These are phyloP conservation scores for Carlito syrichta DNA, from an alignment of 2,113 vertebrate genomes.

Conservation along the genomic window DNA sequence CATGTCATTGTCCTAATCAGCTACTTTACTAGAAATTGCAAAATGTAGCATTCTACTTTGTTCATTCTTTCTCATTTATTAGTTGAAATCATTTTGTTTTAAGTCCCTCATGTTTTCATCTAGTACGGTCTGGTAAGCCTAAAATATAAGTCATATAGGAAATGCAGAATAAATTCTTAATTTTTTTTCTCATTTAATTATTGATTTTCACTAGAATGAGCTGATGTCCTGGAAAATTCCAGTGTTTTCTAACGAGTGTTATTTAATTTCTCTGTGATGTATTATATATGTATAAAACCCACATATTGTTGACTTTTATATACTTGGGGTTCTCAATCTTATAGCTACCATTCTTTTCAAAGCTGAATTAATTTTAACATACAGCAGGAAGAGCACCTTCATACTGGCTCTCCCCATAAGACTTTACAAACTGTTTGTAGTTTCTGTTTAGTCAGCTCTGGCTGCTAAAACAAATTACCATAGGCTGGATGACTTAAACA, in stretches of 20 bases:
- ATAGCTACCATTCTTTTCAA: background rate
- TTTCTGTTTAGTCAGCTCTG: background rate
- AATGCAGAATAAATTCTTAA: background rate
- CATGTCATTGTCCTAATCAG: background rate
- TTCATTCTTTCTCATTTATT: background rate
- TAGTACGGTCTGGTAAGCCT: background rate
- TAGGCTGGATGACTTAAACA: background rate
- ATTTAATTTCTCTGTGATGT: background rate
- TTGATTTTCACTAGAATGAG: background rate
- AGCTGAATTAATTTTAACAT: background rate
- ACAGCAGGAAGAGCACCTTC: background rate
- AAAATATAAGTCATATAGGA: background rate
- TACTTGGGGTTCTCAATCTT: background rate
- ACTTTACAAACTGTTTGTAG: background rate
- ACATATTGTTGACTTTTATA: background rate
- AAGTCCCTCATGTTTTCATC: rapidly evolving
- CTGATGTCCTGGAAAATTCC: background rate
- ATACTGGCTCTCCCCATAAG: background rate
- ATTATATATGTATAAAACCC: background rate
- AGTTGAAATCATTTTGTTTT: background rate
- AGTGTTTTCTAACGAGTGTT: background rate
- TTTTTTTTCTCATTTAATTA: constrained; percentile 2
- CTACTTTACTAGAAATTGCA: background rate
- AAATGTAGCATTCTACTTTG: background rate
- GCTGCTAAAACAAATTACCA: background rate